phyloP scores from a whole-genome alignment of 2,888 invertebrate species.

The Ennomos erosarius region DNA sequence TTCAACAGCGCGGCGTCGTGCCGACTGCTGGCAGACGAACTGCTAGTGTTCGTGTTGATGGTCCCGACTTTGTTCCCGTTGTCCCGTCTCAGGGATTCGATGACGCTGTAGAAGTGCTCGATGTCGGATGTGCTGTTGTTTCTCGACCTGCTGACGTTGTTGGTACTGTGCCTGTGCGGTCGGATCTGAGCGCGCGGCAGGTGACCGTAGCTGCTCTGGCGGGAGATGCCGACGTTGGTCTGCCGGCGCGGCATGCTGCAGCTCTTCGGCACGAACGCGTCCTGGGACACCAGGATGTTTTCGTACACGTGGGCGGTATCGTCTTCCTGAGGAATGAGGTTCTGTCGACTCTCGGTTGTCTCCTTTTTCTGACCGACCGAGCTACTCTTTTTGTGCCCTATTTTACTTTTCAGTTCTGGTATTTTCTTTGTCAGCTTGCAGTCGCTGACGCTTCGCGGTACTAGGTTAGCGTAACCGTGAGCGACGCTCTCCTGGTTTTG shows the following conservation, averaged over 20 bases:
- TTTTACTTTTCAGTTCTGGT: constrained; percentile 61
- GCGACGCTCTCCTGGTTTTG: constrained; percentile 53
- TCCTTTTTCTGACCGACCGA: constrained; percentile 77
- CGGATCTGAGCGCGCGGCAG: constrained; percentile 70
- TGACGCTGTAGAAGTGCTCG: constrained; percentile 74
- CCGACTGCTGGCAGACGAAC: constrained; percentile 69
- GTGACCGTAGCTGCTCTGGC: constrained; percentile 75
- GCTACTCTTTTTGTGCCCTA: constrained; percentile 77
- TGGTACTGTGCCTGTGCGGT: constrained; percentile 66
- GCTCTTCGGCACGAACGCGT: constrained; percentile 70
- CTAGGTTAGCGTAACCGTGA: constrained; percentile 74
- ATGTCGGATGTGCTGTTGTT: constrained; percentile 64
- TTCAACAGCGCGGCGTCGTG: constrained; percentile 48
- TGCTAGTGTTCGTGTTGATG: constrained; percentile 62
- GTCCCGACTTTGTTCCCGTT: constrained; percentile 47
- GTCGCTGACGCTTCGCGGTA: constrained; percentile 77
- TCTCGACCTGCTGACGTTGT: constrained; percentile 63
- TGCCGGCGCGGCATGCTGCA: constrained; percentile 80
- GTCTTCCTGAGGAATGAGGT: constrained; percentile 75
- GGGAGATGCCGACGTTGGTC: constrained; percentile 61
- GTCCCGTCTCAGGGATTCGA: constrained; percentile 66
- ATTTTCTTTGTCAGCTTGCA: constrained; percentile 70
- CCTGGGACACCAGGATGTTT: constrained; percentile 67
- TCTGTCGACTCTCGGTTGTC: constrained; percentile 79
- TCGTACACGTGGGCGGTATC: constrained; percentile 78